Evolutionary conservation across 2,797 vertebrate species (phyloP), one percentile per base, ranked within the genome.

Genomic region (Hyperoplus lanceolatus): DNA sequence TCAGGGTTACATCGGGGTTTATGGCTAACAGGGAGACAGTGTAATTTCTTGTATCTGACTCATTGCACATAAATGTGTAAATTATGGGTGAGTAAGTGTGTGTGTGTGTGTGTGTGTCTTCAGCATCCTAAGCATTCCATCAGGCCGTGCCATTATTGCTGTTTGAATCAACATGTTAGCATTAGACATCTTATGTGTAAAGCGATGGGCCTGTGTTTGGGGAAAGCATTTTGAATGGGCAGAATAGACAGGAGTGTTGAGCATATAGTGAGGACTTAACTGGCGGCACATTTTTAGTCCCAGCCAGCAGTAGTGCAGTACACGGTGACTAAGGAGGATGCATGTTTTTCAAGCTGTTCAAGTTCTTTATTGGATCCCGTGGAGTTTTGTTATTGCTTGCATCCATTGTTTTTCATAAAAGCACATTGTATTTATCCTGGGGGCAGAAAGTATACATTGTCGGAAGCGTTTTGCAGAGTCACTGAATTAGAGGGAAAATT

Each of bases 1-100:
- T 66, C 39, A 58, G 50, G 81, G 41, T 54, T 77, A 77, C 75
- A 80, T 86, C 66, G 63, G 64, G 61, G 39, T 77, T 67, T 59
- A 80, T 65, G 45, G 63, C 70, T 50, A 29, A 77, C 42, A 15
- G 66, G 57, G 69, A 64, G 57, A 58, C 14, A 45, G 21, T 39
- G 50, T 71, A 39, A 36, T n/a, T 57, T 62, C 48, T 14, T 62
- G 18, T 46, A 16, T 69, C 36, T 41, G 11, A 66, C 36, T 43
- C 15, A 42, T 51, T 60, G 56, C 55, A 16, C 1, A 0, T 36
- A 42, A 11, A 70, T 60, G 18, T 21, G 4, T 71, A 77, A 65
- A 65, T 62, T 13, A 54, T 50, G 6, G 29, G 29, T 45, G 36
- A 29, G 29, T 2, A 29, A 14, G 12, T 59, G 2, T 45, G 18